phyloP scores from a whole-genome alignment of 2,113 vertebrate species.

The Dolichotis patagonum region DNA sequence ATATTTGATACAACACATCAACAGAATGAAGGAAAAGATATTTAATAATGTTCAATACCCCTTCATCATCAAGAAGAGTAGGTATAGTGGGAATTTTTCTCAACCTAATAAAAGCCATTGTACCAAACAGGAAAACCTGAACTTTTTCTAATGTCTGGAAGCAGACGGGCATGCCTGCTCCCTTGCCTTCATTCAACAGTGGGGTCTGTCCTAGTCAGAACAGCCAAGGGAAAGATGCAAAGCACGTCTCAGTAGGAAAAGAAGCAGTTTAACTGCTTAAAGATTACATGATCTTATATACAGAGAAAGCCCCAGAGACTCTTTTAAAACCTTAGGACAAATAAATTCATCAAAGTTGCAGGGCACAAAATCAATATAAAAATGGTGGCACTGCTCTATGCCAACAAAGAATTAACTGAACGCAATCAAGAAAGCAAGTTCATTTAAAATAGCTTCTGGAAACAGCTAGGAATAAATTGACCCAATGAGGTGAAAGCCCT shows the following conservation, averaged over 20 bases:
- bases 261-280: neutral
- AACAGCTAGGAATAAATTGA: neutral
- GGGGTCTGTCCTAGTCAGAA: neutral
- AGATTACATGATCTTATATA: neutral
- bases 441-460: neutral
- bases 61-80: neutral
- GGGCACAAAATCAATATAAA: neutral
- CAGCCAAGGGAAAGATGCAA: neutral
- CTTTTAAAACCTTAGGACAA: neutral
- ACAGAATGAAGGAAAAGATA: neutral
- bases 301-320: neutral
- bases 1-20: neutral
- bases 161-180: neutral
- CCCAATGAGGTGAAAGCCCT: neutral
- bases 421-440: neutral
- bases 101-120: neutral
- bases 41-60: neutral
- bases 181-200: neutral
- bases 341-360: neutral
- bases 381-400: neutral
- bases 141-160: neutral
- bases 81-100: neutral
- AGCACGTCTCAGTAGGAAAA: neutral
- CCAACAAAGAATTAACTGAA: neutral
- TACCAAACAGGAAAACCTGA: neutral